Evolutionary conservation across 1,140 invertebrate species (phyloP).

Genomic region (Lerema accius): DNA sequence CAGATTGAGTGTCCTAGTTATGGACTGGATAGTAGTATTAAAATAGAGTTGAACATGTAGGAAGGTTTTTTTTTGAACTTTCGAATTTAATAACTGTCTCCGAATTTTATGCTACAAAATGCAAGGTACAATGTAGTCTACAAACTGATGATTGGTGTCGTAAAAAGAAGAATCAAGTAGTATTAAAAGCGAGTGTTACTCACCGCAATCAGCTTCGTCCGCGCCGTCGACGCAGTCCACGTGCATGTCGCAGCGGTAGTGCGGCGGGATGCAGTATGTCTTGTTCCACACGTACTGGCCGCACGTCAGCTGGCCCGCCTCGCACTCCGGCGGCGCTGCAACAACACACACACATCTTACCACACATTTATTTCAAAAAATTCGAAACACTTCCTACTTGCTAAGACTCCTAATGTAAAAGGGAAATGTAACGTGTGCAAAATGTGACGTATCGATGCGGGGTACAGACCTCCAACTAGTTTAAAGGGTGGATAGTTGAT

Average conservation of each 20-base stretch:
- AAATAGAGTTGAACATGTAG: too few species aligned
- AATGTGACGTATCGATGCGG: too few species aligned
- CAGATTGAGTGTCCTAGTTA: too few species aligned
- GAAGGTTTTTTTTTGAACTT: too few species aligned
- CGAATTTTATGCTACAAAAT: too few species aligned
- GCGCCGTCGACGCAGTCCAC: constrained; percentile 97
- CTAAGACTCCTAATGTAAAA: too few species aligned
- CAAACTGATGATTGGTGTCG: too few species aligned
- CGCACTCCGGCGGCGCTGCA: constrained; percentile 94
- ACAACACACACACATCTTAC: constrained; percentile 17
- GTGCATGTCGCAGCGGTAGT: constrained; percentile 95
- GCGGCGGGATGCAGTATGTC: constrained; percentile 95
- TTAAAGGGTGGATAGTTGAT: not conserved
- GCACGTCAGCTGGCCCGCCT: constrained; percentile 92
- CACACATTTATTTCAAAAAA: not conserved
- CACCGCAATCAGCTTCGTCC: constrained; percentile 96
- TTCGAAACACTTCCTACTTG: too few species aligned
- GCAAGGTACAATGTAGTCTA: too few species aligned
- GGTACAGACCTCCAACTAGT: not conserved
- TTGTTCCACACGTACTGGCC: constrained; percentile 96
- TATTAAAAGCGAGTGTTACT: constrained; percentile 84
- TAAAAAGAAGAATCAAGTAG: too few species aligned
- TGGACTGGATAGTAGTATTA: too few species aligned
- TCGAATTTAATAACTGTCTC: too few species aligned
- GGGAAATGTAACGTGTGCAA: not conserved